Base-by-base conservation (phyloP, 64 coral and sea anemone species). In the Porites australiensis region DNA sequence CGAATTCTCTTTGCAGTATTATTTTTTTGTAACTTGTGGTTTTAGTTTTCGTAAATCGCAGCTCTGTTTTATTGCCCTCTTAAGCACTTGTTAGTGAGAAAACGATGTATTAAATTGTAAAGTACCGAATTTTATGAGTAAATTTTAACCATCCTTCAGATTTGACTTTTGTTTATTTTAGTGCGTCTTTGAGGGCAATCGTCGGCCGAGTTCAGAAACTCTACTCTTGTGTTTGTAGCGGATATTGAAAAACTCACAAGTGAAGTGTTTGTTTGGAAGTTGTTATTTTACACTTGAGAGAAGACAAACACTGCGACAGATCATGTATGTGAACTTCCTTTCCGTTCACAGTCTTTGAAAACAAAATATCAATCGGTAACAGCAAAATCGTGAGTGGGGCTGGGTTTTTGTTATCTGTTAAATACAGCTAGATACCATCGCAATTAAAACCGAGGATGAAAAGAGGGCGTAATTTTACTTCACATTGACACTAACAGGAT, bases 231-330 rank as follows among this genome's bases (percentile, higher is more conserved):
- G 59, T 82, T 75, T 72, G 64, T 67, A 55, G 59, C 66, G 81
- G 81, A 84, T 84, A 84, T 84, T 84, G 46, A 51, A 84, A 84
- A 68, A 15, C 58, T 68, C 62, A 84, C 44, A 84, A 68, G 9
- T 74, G 45, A 89, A 64, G 78, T 89, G 81, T 94, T 77, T 94
- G 66, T 89, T 83, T 67, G 44, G 20, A 83, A 77, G 45, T 57
- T 83, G 9, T n/a, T 57, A 9, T 67, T 64, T 48, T 11, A 27
- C 69, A 59, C 44, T 50, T 13, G 19, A 58, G 15, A 76, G 16
- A 77, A 58, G 86, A 89, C 49, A 94, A 89, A 94, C 87, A 84
- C 83, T 86, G 74, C 10, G n/a, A 4, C 77, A 84, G 44, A 13
- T 65, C 27, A 22, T 22, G 43, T 74, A 44, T 74, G 72, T 16